Evolutionary conservation across 2,888 invertebrate genomes (phyloP).

Genomic region (Agrenia bidenticulata): DNA sequence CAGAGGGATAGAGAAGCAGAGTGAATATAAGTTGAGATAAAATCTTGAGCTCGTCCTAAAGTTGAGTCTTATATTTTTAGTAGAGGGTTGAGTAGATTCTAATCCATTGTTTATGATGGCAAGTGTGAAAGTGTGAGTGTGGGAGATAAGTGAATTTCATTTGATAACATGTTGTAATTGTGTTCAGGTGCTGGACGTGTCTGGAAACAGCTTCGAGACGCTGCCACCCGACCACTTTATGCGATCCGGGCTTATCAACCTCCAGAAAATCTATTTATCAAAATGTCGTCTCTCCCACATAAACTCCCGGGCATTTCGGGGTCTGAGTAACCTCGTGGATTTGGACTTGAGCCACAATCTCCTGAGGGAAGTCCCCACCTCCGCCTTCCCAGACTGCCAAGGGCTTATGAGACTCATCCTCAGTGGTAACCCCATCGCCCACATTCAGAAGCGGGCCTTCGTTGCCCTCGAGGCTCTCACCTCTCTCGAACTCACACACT

Average conservation of each 20-base stretch:
- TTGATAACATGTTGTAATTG: conserved; percentile 2
- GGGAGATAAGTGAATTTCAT: neutral
- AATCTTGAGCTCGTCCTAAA: too few species aligned
- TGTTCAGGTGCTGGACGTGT: conserved; percentile 80
- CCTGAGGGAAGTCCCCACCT: conserved; percentile 73
- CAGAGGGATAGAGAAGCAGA: too few species aligned
- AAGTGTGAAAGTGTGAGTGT: neutral
- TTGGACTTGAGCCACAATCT: conserved; percentile 81
- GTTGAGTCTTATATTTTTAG: too few species aligned
- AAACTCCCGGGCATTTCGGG: conserved; percentile 77
- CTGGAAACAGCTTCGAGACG: conserved; percentile 77
- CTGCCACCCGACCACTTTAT: conserved; percentile 77
- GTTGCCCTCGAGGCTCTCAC: conserved; percentile 73
- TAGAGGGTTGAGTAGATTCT: neutral
- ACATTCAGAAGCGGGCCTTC: conserved; percentile 71
- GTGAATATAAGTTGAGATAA: too few species aligned
- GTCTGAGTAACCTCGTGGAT: conserved; percentile 82
- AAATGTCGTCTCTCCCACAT: conserved; percentile 76
- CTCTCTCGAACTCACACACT: conserved; percentile 77
- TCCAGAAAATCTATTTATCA: conserved; percentile 81
- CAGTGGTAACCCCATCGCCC: conserved; percentile 77
- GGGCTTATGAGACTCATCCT: conserved; percentile 80
- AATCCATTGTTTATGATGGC: neutral
- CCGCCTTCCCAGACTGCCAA: conserved; percentile 74
- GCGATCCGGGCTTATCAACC: conserved; percentile 74